phyloP scores from a whole-genome alignment of 2,113 vertebrate species.

The Anguilla rostrata region DNA sequence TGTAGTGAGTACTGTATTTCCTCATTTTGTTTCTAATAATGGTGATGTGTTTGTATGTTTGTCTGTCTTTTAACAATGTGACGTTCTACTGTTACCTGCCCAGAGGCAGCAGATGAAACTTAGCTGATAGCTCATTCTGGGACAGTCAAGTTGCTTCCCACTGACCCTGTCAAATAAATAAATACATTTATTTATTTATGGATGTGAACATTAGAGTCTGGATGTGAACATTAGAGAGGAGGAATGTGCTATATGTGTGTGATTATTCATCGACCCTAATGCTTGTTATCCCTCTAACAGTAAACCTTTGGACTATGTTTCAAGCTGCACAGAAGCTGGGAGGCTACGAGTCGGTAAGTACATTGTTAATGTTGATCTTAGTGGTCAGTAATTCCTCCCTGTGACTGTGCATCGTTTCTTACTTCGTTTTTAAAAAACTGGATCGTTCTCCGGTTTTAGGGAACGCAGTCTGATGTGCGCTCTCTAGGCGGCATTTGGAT shows the following conservation, averaged over 20 bases:
- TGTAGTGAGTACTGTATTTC: too few relatives aligned
- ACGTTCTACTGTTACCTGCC: too few relatives aligned
- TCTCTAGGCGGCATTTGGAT: constrained; percentile 62
- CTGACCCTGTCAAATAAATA: too few relatives aligned
- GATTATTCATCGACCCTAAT: constrained; percentile 79
- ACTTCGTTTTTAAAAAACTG: background rate
- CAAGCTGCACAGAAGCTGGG: constrained; percentile 99
- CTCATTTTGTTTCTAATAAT: too few relatives aligned
- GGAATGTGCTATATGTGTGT: constrained; percentile 1
- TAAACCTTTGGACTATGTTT: constrained; percentile 99
- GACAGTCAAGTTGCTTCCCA: too few relatives aligned
- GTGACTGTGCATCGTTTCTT: background rate
- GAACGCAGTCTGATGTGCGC: constrained; percentile 48
- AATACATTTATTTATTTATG: too few relatives aligned
- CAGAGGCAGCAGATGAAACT: too few relatives aligned
- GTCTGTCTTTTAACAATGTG: too few relatives aligned
- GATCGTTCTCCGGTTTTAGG: background rate
- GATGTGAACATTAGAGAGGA: background rate
- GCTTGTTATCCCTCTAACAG: constrained; percentile 96
- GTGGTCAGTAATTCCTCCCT: constrained; percentile 40
- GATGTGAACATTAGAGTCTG: too few relatives aligned
- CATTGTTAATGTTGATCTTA: constrained; percentile 64
- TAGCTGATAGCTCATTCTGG: too few relatives aligned
- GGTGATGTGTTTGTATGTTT: too few relatives aligned
- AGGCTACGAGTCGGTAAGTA: constrained; percentile 99